Evolutionary conservation across 2,797 vertebrate genomes (phyloP), one percentile per base, ranked within the genome.

Genomic region (Fistularia commersonii): DNA sequence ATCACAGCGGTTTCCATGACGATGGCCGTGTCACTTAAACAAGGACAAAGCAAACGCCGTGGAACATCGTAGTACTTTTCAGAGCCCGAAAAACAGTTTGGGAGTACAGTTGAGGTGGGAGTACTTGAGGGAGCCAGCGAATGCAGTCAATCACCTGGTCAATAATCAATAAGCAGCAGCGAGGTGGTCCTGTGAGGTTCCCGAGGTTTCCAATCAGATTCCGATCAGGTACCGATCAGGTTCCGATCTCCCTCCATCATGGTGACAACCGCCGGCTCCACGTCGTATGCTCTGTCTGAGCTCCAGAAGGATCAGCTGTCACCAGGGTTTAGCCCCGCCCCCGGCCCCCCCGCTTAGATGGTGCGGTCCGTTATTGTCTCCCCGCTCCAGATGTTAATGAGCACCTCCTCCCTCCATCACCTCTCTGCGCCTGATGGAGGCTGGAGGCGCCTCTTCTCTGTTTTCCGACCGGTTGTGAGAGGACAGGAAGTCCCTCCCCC

Each of bases 311-410:
- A 52, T 50, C 40, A 31, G 47, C 64, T 57, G 64, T 69, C 72
- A 54, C 11, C 39, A 2, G 23, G 5, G 49, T 8, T 32, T 34
- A 5, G 32, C 54, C 42, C 43, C 33, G 11, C 41, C 14, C 23
- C 48, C 3, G 52, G 54, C 48, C 61, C 1, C 59, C 52, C 49
- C 41, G 64, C 74, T 87, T 82, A 80, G 56, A 67, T 69, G 80
- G 64, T 59, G 57, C 65, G 36, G 68, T 66, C 66, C 56, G 56
- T 64, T 79, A 74, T 84, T 82, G 72, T 83, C 54, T 46, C 66
- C 67, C 51, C 48, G 61, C 50, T 75, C 80, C 85, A 87, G 85
- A 87, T 89, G 86, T 82, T 83, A 65, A 79, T 76, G 72, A 79
- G 52, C 52, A 48, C 13, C 41, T 8, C 11, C n/a, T 8, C 33